Base-by-base conservation (phyloP, 2,888 invertebrate species). In the Papilio demoleus region DNA sequence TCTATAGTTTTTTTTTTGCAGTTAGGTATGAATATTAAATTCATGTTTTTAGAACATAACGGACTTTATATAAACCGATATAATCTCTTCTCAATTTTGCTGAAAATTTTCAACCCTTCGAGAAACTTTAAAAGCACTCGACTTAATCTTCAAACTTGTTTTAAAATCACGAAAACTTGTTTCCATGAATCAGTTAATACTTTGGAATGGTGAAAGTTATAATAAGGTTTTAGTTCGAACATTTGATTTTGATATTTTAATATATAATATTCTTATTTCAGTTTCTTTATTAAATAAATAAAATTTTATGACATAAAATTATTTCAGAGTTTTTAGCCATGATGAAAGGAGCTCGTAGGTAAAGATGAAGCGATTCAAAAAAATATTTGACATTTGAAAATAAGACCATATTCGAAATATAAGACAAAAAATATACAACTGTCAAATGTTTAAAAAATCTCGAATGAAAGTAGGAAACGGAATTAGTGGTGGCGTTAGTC, bases 161-260 rank as follows among this genome's bases (percentile, higher is more conserved):
- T 81, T 85, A 89, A 90, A 89, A 87, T 89, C 80, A 84, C 86
- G 88, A 89, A 89, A 90, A 88, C 88, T 90, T 89, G 83, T 80
- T 75, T 74, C 72, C 67, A 72, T 73, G 75, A 74, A 78, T 78
- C 77, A 74, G 76, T 77, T 74, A 79, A 76, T 84, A 85, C 86
- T 86, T 88, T 79, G 81, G n/a, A 83, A 82, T 82, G 79, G 75
- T 70, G 70, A 60, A 68, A 65, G 31, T 68, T 65, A 27, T 53
- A 68, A 68, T 38, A 60, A 64, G 59, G 40, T 68, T 64, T 45
- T 47, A 36, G 17, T 24, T 53, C 56, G n/a, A 60, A 64, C 17
- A 38, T 58, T 67, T 58, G 12, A 61, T 61, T 56, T 53, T 40
- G 34, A 62, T 36, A 63, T 38, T 38, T 64, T 53, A 38, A 36